Evolutionary conservation across 2,113 vertebrate genomes (phyloP).

Genomic region (Laterallus jamaicensis): DNA sequence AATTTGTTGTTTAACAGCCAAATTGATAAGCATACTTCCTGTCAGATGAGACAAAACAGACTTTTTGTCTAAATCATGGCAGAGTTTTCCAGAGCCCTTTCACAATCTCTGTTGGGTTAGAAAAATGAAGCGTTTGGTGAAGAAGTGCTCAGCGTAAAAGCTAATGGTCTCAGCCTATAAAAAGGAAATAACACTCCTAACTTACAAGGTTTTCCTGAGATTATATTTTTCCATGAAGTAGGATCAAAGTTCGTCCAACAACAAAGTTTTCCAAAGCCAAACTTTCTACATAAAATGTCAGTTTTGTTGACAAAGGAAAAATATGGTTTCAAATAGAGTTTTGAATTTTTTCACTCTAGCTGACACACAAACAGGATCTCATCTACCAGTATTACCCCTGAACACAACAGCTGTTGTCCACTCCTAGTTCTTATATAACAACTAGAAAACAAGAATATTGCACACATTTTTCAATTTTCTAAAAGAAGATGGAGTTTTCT

Average conservation of each 20-base stretch:
- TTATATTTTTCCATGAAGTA: not conserved
- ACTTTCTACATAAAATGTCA: not conserved
- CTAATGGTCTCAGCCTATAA: not conserved
- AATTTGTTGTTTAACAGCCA: not conserved
- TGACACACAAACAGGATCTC: not conserved
- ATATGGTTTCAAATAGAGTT: not conserved
- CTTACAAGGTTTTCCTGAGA: not conserved
- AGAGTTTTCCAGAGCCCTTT: not conserved
- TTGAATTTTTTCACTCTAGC: not conserved
- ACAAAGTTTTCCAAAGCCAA: not conserved
- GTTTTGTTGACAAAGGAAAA: not conserved
- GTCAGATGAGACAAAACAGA: slow-evolving; percentile 12
- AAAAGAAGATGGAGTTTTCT: not conserved
- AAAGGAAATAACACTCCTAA: not conserved
- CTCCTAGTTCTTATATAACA: not conserved
- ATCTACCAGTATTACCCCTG: not conserved
- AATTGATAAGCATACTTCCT: slow-evolving; percentile 46
- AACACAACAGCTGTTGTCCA: not conserved
- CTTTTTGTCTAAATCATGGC: not conserved
- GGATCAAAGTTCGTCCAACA: not conserved
- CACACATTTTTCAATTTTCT: not conserved
- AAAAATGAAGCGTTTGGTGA: not conserved
- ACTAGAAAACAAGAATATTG: not conserved
- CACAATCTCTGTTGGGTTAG: not conserved
- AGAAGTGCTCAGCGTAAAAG: not conserved